These are phyloP conservation scores for Mormoops blainvillei DNA, from an alignment of 2,113 vertebrate genomes.

Conservation along the genomic window DNA sequence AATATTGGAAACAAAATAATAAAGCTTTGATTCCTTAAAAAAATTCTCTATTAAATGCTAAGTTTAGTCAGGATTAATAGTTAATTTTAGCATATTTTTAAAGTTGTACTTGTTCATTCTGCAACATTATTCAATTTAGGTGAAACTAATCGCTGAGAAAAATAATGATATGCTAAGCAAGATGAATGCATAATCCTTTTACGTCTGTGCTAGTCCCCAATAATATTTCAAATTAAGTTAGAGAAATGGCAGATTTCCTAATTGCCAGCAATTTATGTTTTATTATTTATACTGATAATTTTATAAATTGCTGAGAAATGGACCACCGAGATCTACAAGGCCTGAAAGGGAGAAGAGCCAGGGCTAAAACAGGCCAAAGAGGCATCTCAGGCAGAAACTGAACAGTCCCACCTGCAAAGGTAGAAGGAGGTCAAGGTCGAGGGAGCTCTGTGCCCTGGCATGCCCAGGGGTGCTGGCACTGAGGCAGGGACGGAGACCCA, in stretches of 20 bases:
- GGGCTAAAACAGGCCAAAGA: background rate
- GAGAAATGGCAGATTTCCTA: background rate
- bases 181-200: background rate
- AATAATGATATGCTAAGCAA: background rate
- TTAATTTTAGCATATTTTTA: background rate
- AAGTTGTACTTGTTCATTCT: background rate
- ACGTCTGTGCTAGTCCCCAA: background rate
- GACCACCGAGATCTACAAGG: background rate
- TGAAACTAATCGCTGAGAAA: background rate
- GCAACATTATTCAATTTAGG: background rate
- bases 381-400: background rate
- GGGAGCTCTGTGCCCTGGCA: conserved; percentile 83
- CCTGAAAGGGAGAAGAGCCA: background rate
- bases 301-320: background rate
- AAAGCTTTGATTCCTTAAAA: background rate
- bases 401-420: background rate
- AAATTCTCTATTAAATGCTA: background rate
- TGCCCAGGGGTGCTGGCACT: conserved; percentile 91
- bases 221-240: background rate
- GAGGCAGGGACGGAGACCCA: conserved; percentile 93
- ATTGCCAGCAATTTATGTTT: background rate
- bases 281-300: background rate
- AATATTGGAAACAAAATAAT: background rate
- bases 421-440: background rate
- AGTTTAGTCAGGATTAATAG: background rate